Evolutionary conservation across 2,888 invertebrate genomes (phyloP).

Genomic region (Thalpophila matura): DNA sequence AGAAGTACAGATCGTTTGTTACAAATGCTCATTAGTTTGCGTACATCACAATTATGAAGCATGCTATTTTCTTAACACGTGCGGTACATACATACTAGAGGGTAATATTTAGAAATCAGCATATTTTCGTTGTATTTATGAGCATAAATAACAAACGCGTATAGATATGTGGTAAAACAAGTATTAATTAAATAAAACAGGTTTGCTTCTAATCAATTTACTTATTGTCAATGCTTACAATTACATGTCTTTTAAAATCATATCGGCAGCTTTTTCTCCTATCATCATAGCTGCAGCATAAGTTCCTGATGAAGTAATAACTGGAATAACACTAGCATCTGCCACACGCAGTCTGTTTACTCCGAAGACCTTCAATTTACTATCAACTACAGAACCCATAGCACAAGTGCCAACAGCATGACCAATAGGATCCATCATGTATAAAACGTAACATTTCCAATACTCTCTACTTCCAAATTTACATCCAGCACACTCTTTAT

Average conservation of each 20-base stretch:
- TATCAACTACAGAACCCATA: constrained; percentile 47
- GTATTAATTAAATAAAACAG: too few relatives aligned
- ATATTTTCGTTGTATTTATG: too few relatives aligned
- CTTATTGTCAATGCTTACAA: too few relatives aligned
- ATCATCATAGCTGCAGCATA: constrained; percentile 82
- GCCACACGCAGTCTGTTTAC: constrained; percentile 57
- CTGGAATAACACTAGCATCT: constrained; percentile 81
- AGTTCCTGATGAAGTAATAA: constrained; percentile 89
- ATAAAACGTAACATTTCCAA: constrained; percentile 41
- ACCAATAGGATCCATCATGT: constrained; percentile 12
- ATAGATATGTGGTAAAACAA: too few relatives aligned
- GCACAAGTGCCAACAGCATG: constrained; percentile 32
- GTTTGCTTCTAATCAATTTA: too few relatives aligned
- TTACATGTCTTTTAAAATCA: constrained; percentile 36
- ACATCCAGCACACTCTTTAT: background rate
- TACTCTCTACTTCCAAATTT: constrained; percentile 15
- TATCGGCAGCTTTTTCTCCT: constrained; percentile 62
- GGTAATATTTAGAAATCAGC: too few relatives aligned
- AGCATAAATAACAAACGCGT: too few relatives aligned
- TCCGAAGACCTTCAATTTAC: constrained; percentile 27
- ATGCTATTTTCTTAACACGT: too few relatives aligned
- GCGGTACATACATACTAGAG: too few relatives aligned
- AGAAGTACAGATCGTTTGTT: too few relatives aligned
- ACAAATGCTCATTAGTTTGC: too few relatives aligned
- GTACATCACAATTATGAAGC: too few relatives aligned